Percentiles rank a stretch among this genome's conserved stretches.
These are phyloP conservation scores for Patella depressa DNA, from an alignment of 2,888 invertebrate species.

Conservation along the genomic window DNA sequence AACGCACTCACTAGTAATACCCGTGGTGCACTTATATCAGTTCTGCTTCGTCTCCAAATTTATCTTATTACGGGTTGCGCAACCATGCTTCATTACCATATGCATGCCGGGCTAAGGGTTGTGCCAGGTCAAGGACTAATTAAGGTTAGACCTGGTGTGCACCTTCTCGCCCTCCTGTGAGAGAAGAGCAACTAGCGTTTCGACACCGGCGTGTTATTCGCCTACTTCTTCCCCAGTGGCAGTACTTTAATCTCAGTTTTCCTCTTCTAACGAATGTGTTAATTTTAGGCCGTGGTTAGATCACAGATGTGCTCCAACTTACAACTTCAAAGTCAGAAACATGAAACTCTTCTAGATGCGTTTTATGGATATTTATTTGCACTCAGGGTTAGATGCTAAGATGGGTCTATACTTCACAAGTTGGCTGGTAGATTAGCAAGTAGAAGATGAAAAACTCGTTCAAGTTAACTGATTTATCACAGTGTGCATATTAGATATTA, in stretches of 20 bases:
- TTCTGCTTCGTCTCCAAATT: slow-evolving; percentile 3
- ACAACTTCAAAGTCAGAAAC: slow-evolving; percentile 12
- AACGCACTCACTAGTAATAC: slow-evolving; percentile 7
- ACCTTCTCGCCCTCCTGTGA: slow-evolving; percentile 4
- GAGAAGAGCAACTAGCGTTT: background rate
- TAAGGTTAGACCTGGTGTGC: slow-evolving; percentile 20
- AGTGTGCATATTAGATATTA: slow-evolving; percentile 10
- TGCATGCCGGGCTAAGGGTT: slow-evolving; percentile 15
- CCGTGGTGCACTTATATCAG: slow-evolving; percentile 9
- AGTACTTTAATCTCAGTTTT: background rate
- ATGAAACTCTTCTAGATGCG: slow-evolving; percentile 7
- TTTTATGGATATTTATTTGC: slow-evolving; percentile 13
- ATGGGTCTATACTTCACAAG: slow-evolving; percentile 10
- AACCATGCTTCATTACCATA: slow-evolving; percentile 8
- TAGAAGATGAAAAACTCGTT: slow-evolving; percentile 6
- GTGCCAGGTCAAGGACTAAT: slow-evolving; percentile 26
- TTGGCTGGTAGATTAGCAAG: slow-evolving; percentile 9
- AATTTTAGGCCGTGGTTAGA: background rate
- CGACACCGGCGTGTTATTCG: background rate
- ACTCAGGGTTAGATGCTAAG: slow-evolving; percentile 7
- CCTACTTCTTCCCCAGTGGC: background rate
- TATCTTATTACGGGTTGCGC: slow-evolving; percentile 10
- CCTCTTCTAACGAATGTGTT: slow-evolving; percentile 5
- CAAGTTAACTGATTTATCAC: slow-evolving; percentile 1
- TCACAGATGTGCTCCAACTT: slow-evolving; percentile 5